Evolutionary conservation across 2,888 invertebrate genomes (phyloP), one percentile per base, ranked within the genome.

Genomic region (Caenorhabditis macrosperma): DNA sequence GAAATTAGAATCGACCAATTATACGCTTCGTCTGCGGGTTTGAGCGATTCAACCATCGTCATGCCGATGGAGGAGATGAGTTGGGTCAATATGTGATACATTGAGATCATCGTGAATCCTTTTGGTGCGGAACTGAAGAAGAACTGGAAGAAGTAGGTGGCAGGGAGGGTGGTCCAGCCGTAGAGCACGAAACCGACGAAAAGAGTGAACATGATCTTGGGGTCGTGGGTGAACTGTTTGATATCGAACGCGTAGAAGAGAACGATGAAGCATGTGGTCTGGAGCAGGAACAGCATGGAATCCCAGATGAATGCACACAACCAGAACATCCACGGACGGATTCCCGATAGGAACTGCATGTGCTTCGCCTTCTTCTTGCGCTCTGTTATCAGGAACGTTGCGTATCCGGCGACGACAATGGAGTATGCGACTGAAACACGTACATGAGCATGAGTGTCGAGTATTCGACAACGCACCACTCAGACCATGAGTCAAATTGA

Each of bases 351-450:
- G 44, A 87, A 71, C 76, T 87, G 88, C 87, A 88, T 87, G 72
- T 88, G 88, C 63, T 88, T 88, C 30, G 81, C 82, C 50, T 86
- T 87, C 82, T 88, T 88, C 82, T 87, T 88, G 6, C 88, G 60
- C 57, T 88, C 88, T 2, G 88, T 82, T 44, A 88, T 88, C 33
- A 88, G 55, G 72, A 88, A 88, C 17, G 82, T 74, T 10, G 82
- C 79, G 66, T 85, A 87, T 6, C 86, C 85, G 6, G 87, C 78
- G 30, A 84, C 69, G 10, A 78, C 67, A n/a, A 84, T 68, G 2
- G 84, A 71, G 48, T 82, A 78, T 30, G 81, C 55, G 0, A 82
- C 81, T 78, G 63, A n/a, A 66, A n/a, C n/a, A n/a, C n/a, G n/a
- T n/a, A n/a, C n/a, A n/a, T n/a, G n/a, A n/a, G n/a, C n/a, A n/a